phyloP scores from a whole-genome alignment of 2,888 invertebrate genomes.

The Lasioglossum villosulum region DNA sequence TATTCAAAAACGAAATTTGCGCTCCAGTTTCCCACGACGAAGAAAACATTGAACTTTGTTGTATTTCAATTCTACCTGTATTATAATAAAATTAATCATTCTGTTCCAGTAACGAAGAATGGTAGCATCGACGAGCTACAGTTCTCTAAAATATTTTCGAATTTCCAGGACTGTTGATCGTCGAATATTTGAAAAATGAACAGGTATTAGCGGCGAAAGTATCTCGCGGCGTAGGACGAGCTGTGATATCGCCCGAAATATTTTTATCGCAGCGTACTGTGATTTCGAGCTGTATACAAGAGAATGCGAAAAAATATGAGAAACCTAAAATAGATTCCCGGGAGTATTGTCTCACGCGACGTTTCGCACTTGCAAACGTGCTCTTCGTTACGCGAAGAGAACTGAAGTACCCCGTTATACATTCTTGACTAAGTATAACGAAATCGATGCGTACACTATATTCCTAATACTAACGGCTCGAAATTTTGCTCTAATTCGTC shows the following conservation, averaged over 20 bases:
- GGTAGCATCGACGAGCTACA: not conserved
- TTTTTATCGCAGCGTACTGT: not conserved
- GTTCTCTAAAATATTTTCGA: not conserved
- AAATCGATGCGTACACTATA: not conserved
- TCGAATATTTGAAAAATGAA: not conserved
- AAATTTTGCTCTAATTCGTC: not conserved
- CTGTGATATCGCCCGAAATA: not conserved
- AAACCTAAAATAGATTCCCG: conserved; percentile 19
- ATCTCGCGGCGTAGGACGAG: not conserved
- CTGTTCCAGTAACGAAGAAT: not conserved
- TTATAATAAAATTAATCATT: not conserved
- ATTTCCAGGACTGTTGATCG: not conserved
- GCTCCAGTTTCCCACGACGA: not conserved
- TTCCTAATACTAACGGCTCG: not conserved
- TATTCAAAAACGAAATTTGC: not conserved
- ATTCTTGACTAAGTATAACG: conserved; percentile 4
- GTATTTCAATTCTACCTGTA: not conserved
- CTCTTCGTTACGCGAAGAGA: conserved; percentile 1
- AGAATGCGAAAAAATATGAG: conserved; percentile 10
- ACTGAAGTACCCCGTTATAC: not conserved
- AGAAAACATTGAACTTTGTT: not conserved
- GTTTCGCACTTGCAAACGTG: conserved; percentile 20
- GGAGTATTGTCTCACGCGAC: conserved; percentile 6
- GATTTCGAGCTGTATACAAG: not conserved
- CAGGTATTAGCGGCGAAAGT: not conserved